Base-by-base conservation (phyloP, 1,140 invertebrate genomes). In the Calliopsis andreniformis region DNA sequence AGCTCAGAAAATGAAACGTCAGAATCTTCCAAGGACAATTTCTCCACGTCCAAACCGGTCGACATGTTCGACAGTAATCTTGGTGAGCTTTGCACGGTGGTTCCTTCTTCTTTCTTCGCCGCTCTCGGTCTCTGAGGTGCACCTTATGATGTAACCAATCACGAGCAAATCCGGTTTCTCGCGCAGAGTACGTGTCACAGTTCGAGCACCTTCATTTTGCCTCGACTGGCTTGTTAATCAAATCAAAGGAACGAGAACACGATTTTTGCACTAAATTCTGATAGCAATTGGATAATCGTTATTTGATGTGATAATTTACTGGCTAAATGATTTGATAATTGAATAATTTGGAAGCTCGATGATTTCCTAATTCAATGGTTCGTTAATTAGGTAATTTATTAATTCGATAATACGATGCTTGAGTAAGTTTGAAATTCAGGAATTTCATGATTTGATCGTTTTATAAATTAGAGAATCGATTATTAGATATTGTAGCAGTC, bases 41-140 rank as follows among this genome's bases (percentile, higher is more conserved):
- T 82, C 72, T 82, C 79, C 72, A 42, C 72, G 79, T 82, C 79
- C 42, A 77, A 81, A 71, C 79, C 61, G 61, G 79, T 77, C 78
- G 80, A 82, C 80, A 71, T 76, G 79, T 82, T 82, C 79, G 80
- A 82, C 80, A 82, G 72, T 82, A 82, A 82, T 82, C 80, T 82
- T 53, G 56, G 79, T 61, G 61, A 77, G 80, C 66, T 81, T 61
- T 53, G 39, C 72, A 45, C 63, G 64, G 71, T 61, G 49, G 59
- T 66, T 70, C n/a, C 42, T 18, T 25, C 43, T 23, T 28, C 18
- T 25, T 30, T 12, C 28, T 16, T 30, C 14, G 10, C 43, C 25
- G n/a, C 45, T 35, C 42, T 51, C 63, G n/a, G 47, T 42, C 61
- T 43, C 53, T 49, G 18, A 25, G 18, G 39, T 35, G n/a, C 39